Evolutionary conservation across 2,113 vertebrate species (phyloP), one percentile per base, ranked within the genome.

Genomic region (Meles meles): DNA sequence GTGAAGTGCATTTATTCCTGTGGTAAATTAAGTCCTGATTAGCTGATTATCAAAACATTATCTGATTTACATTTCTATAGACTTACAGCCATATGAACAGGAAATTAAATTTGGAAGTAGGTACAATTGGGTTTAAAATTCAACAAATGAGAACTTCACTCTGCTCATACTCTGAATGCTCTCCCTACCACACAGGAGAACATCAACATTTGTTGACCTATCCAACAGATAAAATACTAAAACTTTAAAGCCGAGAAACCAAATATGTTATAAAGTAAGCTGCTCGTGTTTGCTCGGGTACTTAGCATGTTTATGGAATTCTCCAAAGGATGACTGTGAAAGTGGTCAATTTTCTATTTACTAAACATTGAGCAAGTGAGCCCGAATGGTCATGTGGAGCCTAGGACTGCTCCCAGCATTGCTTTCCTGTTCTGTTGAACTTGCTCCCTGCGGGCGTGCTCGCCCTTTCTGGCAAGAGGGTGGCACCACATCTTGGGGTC

Each of bases 61-160:
- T 98, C 99, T 99, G 97, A 99, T 99, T 99, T 99, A 98, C 99
- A 99, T 99, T 98, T 99, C 98, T 99, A 98, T 99, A 98, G 98
- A 94, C 98, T 98, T 98, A 98, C 77, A 96, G 96, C 83, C 95
- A 89, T 98, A 97, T 92, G 98, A 98, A 98, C 98, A 99, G 98
- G 98, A 99, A 98, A 99, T 99, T 99, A 98, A 99, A 98, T 98
- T 99, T 98, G 97, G 97, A 97, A 97, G 96, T 98, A 97, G 87
- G 95, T 97, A 98, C 97, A 98, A 83, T 98, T 98, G 94, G 93
- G 94, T 98, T 98, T 93, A 63, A 98, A 97, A 91, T 94, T 89
- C 63, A 95, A 31, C 92, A 97, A 98, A 95, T 96, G 84, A 76
- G 44, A 95, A 95, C 95, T 90, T 98, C 97, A 95, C 87, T 97